phyloP scores from a whole-genome alignment of 2,113 vertebrate genomes.

The Phasianus colchicus region DNA sequence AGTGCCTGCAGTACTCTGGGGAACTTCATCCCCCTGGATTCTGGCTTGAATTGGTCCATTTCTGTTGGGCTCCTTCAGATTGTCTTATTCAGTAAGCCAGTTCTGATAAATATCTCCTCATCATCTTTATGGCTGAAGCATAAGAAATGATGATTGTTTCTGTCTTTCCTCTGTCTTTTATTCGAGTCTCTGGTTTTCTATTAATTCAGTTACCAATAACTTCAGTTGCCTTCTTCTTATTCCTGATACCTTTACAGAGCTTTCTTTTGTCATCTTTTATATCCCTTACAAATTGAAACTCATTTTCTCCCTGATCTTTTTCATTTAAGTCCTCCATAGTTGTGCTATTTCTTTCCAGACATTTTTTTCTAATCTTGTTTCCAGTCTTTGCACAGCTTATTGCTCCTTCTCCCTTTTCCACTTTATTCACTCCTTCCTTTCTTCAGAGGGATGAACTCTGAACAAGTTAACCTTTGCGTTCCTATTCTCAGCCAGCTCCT shows the following conservation, averaged over 20 bases:
- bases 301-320: background rate
- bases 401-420: background rate
- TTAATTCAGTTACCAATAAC: background rate
- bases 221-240: background rate
- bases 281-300: slow-evolving; percentile 7
- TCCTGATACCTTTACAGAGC: slow-evolving; percentile 4
- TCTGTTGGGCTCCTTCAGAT: background rate
- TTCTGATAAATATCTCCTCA: background rate
- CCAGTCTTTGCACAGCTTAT: background rate
- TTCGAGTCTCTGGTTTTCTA: background rate
- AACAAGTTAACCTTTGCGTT: background rate
- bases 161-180: background rate
- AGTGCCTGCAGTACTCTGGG: slow-evolving; percentile 28
- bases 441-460: background rate
- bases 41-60: slow-evolving; percentile 25
- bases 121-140: background rate
- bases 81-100: background rate
- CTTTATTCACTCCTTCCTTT: background rate
- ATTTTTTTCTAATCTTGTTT: background rate
- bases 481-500: background rate
- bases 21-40: background rate
- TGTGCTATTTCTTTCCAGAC: background rate
- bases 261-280: background rate
- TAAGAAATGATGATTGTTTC: background rate
- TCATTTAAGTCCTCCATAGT: background rate